Percentiles rank a stretch among this genome's conserved stretches.
phyloP scores from a whole-genome alignment of 2,888 invertebrate species.

The Melanostoma scalare region DNA sequence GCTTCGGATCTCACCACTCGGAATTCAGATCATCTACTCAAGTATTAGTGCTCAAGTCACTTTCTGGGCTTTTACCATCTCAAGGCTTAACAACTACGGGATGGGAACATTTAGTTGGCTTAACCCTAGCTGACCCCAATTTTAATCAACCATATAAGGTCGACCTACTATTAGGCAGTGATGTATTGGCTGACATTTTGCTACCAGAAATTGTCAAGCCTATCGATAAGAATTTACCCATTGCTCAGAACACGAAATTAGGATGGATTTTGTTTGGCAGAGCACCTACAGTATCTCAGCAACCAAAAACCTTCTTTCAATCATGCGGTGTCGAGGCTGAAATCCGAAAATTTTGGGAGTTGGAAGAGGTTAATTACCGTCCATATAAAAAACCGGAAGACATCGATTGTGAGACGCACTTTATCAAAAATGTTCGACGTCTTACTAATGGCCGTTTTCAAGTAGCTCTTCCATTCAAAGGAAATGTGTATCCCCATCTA shows the following conservation, averaged over 20 bases:
- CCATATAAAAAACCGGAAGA: not conserved
- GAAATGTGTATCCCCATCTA: not conserved
- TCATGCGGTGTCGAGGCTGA: too few relatives aligned
- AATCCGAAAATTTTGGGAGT: not conserved
- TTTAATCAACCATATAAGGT: not conserved
- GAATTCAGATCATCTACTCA: not conserved
- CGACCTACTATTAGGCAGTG: constrained; percentile 20
- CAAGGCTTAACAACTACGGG: not conserved
- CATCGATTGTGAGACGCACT: not conserved
- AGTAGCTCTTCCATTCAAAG: constrained; percentile 8
- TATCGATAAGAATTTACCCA: not conserved
- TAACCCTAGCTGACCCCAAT: not conserved
- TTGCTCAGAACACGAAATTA: not conserved
- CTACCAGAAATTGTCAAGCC: not conserved
- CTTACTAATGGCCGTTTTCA: not conserved
- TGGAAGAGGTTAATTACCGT: not conserved
- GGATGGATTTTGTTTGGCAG: constrained; percentile 16
- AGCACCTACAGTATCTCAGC: not conserved
- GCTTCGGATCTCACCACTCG: constrained; percentile 1
- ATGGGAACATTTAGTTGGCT: not conserved
- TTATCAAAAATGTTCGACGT: not conserved
- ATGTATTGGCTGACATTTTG: constrained; percentile 17
- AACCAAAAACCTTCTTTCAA: too few relatives aligned
- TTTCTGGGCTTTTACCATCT: constrained; percentile 5
- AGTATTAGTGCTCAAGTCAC: not conserved